Base-by-base conservation (phyloP, 1,140 invertebrate genomes). In the Diorhabda elongata region DNA sequence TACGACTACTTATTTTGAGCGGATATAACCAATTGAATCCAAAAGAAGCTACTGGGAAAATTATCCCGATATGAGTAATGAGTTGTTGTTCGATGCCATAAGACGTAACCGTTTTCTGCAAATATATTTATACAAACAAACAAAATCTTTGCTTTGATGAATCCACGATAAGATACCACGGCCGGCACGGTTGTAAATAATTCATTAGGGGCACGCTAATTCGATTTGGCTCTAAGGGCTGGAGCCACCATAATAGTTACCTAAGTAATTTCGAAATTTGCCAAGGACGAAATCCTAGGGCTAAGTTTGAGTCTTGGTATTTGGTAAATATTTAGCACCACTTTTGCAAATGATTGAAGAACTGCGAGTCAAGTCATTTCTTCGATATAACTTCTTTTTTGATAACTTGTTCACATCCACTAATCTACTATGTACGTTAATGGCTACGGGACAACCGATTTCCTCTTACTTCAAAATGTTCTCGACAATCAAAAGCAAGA, bases 231-330 rank as follows among this genome's bases (percentile, higher is more conserved):
- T 73, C 69, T 58, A 73, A 74, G 44, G 65, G 69, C 41, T 77
- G 72, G 70, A 59, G 61, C 11, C 42, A 67, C 3, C 43, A 42
- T 3, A 52, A 41, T 57, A 61, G 67, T 9, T 69, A 64, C 45
- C 47, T 69, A n/a, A 59, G 63, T n/a, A 59, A 62, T 42, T 70
- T 66, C 64, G 66, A n/a, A n/a, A n/a, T n/a, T n/a, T n/a, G n/a
- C 65, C 75, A 78, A 70, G 75, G 73, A 8, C 74, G 72, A 70
- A 74, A 69, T 56, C 64, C 69, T 42, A 69, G 64, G n/a, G 44
- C 60, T 44, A 64, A 71, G 26, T 73, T 75, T 69, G 64, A 77
- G 65, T 41, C 41, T 56, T 44, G n/a, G n/a, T 58, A 68, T 74
- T 75, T 74, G 70, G 71, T 7, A 76, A 74, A 73, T 56, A 58